phyloP scores from a whole-genome alignment of 2,888 invertebrate genomes.

The Molanna angustata region DNA sequence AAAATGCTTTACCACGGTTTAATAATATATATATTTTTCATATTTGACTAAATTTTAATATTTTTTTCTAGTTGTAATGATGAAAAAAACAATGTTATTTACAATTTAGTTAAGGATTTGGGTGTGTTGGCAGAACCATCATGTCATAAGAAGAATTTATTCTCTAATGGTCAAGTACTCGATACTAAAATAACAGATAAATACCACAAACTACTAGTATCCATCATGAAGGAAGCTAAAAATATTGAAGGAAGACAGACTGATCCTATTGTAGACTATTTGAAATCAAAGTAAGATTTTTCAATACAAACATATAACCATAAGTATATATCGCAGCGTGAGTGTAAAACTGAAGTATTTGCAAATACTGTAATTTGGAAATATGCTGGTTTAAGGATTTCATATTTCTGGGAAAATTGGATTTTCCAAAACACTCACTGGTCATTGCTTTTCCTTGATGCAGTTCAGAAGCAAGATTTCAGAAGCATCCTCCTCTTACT shows the following conservation, averaged over 20 bases:
- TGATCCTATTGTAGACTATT: slow-evolving; percentile 41
- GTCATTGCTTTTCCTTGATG: too few species aligned
- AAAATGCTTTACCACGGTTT: too few species aligned
- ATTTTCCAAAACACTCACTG: too few species aligned
- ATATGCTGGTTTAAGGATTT: too few species aligned
- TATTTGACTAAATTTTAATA: background rate
- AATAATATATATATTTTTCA: too few species aligned
- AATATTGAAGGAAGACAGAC: slow-evolving; percentile 13
- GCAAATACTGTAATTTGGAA: too few species aligned
- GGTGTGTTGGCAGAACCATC: slow-evolving; percentile 44
- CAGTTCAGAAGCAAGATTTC: too few species aligned
- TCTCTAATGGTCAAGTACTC: slow-evolving; percentile 13
- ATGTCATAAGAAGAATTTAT: slow-evolving; percentile 11
- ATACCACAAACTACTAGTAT: slow-evolving; percentile 14
- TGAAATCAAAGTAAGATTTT: slow-evolving; percentile 39
- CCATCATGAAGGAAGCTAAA: slow-evolving; percentile 15
- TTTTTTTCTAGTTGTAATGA: slow-evolving; percentile 59
- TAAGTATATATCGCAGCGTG: too few species aligned
- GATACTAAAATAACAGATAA: slow-evolving; percentile 5
- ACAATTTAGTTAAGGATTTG: slow-evolving; percentile 52
- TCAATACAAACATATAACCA: too few species aligned
- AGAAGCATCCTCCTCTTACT: too few species aligned
- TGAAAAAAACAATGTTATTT: slow-evolving; percentile 61
- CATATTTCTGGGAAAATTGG: too few species aligned
- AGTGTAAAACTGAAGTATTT: too few species aligned